Conservation (phyloP, 2,113 vertebrate species). For the Dipodomys ordii region DNA sequence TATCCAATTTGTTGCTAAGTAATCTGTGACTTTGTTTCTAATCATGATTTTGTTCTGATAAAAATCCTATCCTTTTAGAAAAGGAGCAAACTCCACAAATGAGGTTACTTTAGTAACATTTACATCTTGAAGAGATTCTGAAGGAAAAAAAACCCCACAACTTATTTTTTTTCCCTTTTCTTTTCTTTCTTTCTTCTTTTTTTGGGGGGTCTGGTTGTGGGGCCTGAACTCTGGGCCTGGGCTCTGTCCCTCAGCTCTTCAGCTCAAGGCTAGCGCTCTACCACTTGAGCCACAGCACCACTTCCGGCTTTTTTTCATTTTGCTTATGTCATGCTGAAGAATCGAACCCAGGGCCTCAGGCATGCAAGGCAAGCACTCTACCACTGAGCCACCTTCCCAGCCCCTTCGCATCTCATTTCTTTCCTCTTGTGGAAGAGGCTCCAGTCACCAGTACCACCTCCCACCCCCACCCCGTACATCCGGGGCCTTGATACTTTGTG, state of each 20-base stretch:
- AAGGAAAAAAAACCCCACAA: background rate
- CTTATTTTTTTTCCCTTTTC: too few species aligned
- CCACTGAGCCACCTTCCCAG: too few species aligned
- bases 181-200: too few species aligned
- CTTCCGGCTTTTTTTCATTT: too few species aligned
- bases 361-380: too few species aligned
- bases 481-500: background rate
- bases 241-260: too few species aligned
- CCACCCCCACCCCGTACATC: background rate
- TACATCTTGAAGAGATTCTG: slow-evolving; percentile 45
- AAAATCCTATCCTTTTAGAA: slow-evolving; percentile 60
- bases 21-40: slow-evolving; percentile 58
- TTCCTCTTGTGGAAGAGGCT: background rate
- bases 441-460: background rate
- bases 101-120: slow-evolving; percentile 57
- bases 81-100: slow-evolving; percentile 21
- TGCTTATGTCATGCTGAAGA: too few species aligned
- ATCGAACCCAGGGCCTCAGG: too few species aligned
- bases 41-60: slow-evolving; percentile 63
- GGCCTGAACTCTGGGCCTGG: too few species aligned
- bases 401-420: background rate
- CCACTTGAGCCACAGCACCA: too few species aligned
- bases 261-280: too few species aligned
- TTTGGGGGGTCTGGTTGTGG: too few species aligned
- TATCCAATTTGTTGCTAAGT: slow-evolving; percentile 49